phyloP scores from a whole-genome alignment of 2,113 vertebrate species.

The Merops nubicus region DNA sequence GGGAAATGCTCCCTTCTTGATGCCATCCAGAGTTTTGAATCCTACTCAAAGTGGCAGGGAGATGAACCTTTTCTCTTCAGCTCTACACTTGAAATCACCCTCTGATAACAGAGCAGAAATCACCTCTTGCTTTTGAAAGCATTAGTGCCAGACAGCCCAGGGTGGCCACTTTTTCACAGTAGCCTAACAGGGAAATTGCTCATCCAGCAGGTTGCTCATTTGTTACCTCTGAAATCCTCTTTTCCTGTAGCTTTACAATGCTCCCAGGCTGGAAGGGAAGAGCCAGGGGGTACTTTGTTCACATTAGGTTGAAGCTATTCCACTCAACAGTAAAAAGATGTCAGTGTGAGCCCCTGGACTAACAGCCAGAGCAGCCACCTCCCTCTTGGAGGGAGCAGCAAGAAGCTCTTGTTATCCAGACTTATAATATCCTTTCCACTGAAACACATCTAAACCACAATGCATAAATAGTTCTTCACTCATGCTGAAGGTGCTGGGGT shows the following conservation, averaged over 20 bases:
- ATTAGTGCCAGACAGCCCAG: neutral
- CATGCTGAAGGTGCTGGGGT: neutral
- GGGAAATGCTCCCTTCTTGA: neutral
- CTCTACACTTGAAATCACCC: neutral
- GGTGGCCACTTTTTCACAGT: neutral
- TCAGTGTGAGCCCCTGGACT: neutral
- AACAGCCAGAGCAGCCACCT: neutral
- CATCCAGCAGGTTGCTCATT: neutral
- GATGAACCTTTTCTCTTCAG: neutral
- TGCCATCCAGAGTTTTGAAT: neutral
- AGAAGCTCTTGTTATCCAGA: neutral
- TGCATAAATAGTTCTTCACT: neutral
- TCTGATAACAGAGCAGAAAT: neutral
- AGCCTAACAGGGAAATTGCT: neutral
- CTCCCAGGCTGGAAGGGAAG: neutral
- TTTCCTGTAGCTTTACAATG: neutral
- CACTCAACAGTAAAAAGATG: neutral
- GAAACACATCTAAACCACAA: neutral
- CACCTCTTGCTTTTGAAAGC: neutral
- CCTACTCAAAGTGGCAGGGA: neutral
- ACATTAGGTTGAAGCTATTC: neutral
- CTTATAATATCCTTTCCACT: neutral
- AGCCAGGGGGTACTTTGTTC: neutral
- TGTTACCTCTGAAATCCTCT: neutral
- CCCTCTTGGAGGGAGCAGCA: neutral